Evolutionary conservation across 2,888 invertebrate species (phyloP).

Genomic region (Nephrotoma appendiculata): DNA sequence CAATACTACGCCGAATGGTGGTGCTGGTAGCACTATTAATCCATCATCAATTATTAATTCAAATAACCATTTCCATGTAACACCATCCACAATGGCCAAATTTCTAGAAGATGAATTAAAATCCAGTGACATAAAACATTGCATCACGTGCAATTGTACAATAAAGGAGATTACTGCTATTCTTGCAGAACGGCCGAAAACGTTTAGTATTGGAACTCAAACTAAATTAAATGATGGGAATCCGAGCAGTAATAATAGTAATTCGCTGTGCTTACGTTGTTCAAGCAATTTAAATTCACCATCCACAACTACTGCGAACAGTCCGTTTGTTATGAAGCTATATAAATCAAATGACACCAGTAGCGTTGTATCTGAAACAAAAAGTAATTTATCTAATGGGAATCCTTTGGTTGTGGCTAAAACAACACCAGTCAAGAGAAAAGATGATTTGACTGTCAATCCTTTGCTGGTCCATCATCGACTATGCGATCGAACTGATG

Average conservation of each 20-base stretch:
- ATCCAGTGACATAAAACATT: conserved; percentile 60
- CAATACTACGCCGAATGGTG: background rate
- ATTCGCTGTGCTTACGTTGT: conserved; percentile 42
- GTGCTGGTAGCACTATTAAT: background rate
- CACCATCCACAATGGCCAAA: conserved; percentile 83
- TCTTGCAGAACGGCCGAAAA: conserved; percentile 40
- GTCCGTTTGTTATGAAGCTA: conserved; percentile 31
- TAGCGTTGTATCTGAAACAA: conserved; percentile 32
- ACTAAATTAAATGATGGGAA: conserved; percentile 39
- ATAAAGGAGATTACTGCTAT: conserved; percentile 34
- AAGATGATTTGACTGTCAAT: conserved; percentile 33
- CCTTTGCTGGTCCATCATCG: conserved; percentile 43
- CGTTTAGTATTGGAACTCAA: conserved; percentile 48
- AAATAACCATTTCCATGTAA: conserved; percentile 37
- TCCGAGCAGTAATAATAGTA: conserved; percentile 17
- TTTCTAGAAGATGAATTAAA: conserved; percentile 80
- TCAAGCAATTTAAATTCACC: conserved; percentile 39
- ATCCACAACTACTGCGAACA: conserved; percentile 27
- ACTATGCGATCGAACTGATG: conserved; percentile 36
- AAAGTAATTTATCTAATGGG: conserved; percentile 31
- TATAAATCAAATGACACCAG: conserved; percentile 28
- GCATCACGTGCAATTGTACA: conserved; percentile 66
- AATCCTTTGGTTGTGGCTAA: conserved; percentile 25
- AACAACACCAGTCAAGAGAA: conserved; percentile 28
- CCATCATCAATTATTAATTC: conserved; percentile 13